phyloP scores from a whole-genome alignment of 2,888 invertebrate genomes.

The Netelia inedita region DNA sequence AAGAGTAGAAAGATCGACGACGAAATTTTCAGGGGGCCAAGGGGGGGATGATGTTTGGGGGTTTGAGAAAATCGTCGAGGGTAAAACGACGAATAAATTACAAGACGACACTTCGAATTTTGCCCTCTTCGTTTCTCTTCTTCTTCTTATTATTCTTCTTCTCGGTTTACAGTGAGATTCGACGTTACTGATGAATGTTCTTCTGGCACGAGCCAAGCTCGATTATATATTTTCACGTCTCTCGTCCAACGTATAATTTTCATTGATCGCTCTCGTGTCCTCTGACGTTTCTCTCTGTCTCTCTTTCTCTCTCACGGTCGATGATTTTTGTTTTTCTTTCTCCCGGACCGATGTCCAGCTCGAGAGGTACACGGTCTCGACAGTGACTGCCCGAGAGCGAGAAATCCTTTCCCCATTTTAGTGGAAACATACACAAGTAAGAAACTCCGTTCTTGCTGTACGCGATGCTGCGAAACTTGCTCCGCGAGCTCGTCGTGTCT shows the following conservation, averaged over 20 bases:
- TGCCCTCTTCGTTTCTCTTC: not conserved
- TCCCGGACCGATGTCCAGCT: constrained; percentile 18
- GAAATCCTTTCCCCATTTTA: constrained; percentile 52
- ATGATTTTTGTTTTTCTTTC: constrained; percentile 34
- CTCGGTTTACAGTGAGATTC: constrained; percentile 9
- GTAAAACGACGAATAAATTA: constrained; percentile 41
- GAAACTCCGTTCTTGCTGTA: not conserved
- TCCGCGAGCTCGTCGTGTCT: not conserved
- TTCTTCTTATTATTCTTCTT: constrained; percentile 8
- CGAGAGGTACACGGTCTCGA: constrained; percentile 42
- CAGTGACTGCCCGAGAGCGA: constrained; percentile 48
- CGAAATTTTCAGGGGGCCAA: constrained; percentile 38
- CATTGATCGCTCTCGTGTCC: constrained; percentile 63
- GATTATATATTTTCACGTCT: constrained; percentile 36
- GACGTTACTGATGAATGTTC: constrained; percentile 44
- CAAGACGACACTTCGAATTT: constrained; percentile 18
- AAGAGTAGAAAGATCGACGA: constrained; percentile 1
- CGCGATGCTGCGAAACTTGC: not conserved
- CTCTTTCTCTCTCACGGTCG: not conserved
- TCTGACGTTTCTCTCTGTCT: constrained; percentile 48
- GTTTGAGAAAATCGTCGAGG: constrained; percentile 33
- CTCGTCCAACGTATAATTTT: constrained; percentile 48
- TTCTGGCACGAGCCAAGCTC: constrained; percentile 51
- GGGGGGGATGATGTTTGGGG: constrained; percentile 21
- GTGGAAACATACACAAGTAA: not conserved